Conservation (phyloP, 2,113 vertebrate genomes). For the Todiramphus chloris region DNA sequence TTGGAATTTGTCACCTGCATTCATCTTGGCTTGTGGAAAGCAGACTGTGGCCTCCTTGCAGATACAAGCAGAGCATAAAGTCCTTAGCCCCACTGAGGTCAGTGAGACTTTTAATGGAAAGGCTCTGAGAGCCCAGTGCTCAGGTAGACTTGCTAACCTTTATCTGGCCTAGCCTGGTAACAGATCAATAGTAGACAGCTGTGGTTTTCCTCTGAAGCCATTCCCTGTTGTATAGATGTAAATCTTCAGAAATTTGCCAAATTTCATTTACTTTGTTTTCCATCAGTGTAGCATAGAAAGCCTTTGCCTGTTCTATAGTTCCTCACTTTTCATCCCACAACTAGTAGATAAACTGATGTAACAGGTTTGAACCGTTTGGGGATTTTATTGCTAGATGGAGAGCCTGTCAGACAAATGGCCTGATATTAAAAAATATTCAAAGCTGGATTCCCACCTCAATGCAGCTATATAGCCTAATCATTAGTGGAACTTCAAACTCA, state of each 20-base stretch:
- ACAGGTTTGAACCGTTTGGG: not conserved
- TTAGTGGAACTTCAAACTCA: not conserved
- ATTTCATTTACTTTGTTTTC: not conserved
- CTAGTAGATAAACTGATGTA: not conserved
- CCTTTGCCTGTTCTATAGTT: not conserved
- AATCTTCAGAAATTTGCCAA: not conserved
- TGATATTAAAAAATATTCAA: not conserved
- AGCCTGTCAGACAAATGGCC: not conserved
- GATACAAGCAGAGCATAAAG: not conserved
- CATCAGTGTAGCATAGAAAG: not conserved
- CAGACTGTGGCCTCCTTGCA: not conserved
- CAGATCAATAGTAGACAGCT: not conserved
- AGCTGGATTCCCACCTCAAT: not conserved
- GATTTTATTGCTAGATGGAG: not conserved
- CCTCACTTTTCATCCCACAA: not conserved
- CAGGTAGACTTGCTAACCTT: not conserved
- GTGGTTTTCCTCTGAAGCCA: not conserved
- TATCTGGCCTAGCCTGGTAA: not conserved
- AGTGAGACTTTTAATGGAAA: not conserved
- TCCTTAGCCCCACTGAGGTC: not conserved
- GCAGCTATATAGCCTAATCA: not conserved
- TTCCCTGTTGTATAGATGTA: not conserved
- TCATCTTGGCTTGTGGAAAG: not conserved
- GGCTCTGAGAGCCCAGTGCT: not conserved
- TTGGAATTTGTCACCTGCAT: not conserved